Conservation (phyloP, 2,888 invertebrate genomes). For the Pandemis cinnamomeana region DNA sequence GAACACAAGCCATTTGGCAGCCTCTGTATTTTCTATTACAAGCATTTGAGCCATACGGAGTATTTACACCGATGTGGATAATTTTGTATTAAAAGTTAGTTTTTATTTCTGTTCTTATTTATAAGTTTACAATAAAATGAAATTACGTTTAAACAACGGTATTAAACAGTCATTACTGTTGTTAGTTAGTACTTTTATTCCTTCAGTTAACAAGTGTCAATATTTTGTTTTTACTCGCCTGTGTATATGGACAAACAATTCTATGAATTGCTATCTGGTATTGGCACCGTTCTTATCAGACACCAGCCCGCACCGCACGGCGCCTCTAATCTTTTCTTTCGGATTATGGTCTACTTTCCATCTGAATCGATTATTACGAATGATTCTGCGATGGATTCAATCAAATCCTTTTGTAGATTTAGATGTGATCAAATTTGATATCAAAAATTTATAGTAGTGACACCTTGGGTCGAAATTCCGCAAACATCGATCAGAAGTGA, state of each 20-base stretch:
- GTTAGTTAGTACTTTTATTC: neutral
- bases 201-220: neutral
- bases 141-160: too few relatives aligned
- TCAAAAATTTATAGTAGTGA: conserved; percentile 11
- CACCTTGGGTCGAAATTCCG: conserved; percentile 54
- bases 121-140: too few relatives aligned
- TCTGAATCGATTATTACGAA: neutral
- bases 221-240: too few relatives aligned
- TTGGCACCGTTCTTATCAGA: conserved; percentile 28
- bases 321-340: conserved; percentile 30
- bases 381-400: neutral
- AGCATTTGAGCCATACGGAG: too few relatives aligned
- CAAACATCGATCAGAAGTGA: conserved; percentile 62
- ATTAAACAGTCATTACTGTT: too few relatives aligned
- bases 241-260: neutral
- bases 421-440: neutral
- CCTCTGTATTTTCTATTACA: too few relatives aligned
- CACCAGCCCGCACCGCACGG: conserved; percentile 32
- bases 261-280: conserved; percentile 27
- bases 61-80: too few relatives aligned
- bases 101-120: too few relatives aligned
- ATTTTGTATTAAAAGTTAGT: too few relatives aligned
- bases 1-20: neutral
- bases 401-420: neutral
- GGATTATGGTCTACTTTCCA: conserved; percentile 1